These are phyloP conservation scores for Acrossocheilus fasciatus DNA, from an alignment of 2,797 vertebrate genomes.

Conservation along the genomic window DNA sequence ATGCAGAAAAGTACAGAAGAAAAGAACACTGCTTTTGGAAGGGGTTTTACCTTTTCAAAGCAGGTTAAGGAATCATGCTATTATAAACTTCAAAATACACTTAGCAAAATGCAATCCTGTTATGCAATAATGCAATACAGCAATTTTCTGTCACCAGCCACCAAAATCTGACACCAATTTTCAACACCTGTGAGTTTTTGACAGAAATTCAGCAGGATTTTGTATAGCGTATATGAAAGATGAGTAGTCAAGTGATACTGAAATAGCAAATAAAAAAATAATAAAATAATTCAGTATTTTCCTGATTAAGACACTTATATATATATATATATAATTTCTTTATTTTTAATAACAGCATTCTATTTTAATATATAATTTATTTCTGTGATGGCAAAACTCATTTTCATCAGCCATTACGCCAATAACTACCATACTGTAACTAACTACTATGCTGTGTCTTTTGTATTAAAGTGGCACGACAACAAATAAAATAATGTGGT, in stretches of 20 bases:
- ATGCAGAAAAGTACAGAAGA: neutral
- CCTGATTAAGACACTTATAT: neutral
- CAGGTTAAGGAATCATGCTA: neutral
- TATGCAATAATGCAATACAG: neutral
- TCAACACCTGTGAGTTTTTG: neutral
- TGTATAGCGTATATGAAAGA: neutral
- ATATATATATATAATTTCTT: too few relatives aligned
- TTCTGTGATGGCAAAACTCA: neutral
- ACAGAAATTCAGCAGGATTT: too few relatives aligned
- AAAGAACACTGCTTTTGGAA: neutral
- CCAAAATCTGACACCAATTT: neutral
- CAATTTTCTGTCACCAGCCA: neutral
- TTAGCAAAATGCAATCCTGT: neutral
- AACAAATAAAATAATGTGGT: neutral
- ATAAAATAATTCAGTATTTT: neutral
- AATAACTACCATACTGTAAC: neutral
- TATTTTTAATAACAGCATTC: neutral
- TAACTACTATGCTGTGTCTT: neutral
- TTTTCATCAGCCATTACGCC: neutral
- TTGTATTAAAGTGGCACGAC: neutral
- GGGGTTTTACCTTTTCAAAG: neutral
- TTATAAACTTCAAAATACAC: neutral
- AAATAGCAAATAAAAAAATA: too few relatives aligned
- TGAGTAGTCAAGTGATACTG: neutral
- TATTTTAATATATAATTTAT: neutral